These are phyloP conservation scores for Rhabdomys pumilio DNA, from an alignment of 2,797 vertebrate genomes.

Conservation along the genomic window DNA sequence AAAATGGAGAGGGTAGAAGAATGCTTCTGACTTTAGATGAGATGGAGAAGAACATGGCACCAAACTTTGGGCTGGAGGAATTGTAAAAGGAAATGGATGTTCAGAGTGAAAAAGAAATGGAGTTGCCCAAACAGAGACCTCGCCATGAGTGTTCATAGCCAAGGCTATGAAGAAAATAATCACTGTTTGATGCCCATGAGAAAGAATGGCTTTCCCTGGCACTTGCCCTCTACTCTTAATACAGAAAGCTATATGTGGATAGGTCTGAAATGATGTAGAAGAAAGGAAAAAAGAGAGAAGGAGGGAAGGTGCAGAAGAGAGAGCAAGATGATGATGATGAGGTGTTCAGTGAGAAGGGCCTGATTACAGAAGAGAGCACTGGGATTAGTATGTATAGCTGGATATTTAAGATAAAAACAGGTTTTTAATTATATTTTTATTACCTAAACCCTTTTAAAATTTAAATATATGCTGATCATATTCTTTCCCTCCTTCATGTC, in stretches of 20 bases:
- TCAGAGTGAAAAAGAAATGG: neutral
- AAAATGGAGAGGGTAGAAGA: neutral
- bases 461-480: neutral
- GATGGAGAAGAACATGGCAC: neutral
- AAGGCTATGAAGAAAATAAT: neutral
- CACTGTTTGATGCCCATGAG: neutral
- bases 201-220: neutral
- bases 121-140: neutral
- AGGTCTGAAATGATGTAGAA: neutral
- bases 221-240: neutral
- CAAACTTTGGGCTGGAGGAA: neutral
- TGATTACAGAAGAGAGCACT: neutral
- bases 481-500: neutral
- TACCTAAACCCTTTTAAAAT: neutral
- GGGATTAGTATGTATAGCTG: neutral
- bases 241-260: neutral
- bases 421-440: neutral
- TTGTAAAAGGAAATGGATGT: neutral
- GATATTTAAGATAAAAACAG: constrained; percentile 26
- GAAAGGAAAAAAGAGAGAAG: neutral
- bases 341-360: neutral
- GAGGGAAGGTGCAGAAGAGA: neutral
- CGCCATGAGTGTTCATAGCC: neutral
- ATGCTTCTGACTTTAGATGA: neutral
- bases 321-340: neutral